A percentile compares a stretch with the other conserved stretches of the same genome.
Conservation (phyloP, 2,113 vertebrate genomes). For the Cryptotis parvus region DNA sequence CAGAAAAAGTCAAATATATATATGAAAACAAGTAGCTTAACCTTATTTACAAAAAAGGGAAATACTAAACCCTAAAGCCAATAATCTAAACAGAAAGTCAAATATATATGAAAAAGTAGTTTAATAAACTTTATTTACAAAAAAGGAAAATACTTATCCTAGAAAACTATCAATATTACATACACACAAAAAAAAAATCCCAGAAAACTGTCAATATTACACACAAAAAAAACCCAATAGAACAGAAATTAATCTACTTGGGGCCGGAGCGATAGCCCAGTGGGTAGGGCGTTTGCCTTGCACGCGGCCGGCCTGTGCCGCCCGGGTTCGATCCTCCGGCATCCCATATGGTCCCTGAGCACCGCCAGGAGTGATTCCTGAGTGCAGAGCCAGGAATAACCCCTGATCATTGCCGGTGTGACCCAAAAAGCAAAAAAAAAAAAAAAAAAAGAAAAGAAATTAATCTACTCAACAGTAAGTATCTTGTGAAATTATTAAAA, state of each 20-base stretch:
- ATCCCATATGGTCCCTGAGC: too few species aligned
- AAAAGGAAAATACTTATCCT: not conserved
- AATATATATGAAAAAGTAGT: not conserved
- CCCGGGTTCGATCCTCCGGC: too few species aligned
- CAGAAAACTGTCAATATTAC: not conserved
- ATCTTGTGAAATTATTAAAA: not conserved
- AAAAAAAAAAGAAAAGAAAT: slow-evolving; percentile 21
- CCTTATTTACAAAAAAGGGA: not conserved
- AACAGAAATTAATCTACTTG: slow-evolving; percentile 26
- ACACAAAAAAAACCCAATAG: not conserved
- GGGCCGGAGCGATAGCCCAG: too few species aligned
- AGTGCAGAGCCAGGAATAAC: too few species aligned
- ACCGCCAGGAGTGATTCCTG: too few species aligned
- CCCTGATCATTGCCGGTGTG: too few species aligned
- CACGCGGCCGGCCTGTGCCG: too few species aligned
- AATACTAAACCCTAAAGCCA: not conserved
- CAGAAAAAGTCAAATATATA: not conserved
- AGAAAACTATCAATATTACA: not conserved
- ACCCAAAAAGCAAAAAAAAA: too few species aligned
- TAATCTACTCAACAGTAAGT: not conserved
- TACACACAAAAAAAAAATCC: too few species aligned
- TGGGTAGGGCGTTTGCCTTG: too few species aligned
- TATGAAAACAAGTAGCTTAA: slow-evolving; percentile 5
- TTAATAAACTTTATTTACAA: too few species aligned
- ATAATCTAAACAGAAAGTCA: slow-evolving; percentile 3